A percentile compares a stretch with the other conserved stretches of the same genome.
phyloP scores from a whole-genome alignment of 2,113 vertebrate species.

The Gracilinanus agilis region DNA sequence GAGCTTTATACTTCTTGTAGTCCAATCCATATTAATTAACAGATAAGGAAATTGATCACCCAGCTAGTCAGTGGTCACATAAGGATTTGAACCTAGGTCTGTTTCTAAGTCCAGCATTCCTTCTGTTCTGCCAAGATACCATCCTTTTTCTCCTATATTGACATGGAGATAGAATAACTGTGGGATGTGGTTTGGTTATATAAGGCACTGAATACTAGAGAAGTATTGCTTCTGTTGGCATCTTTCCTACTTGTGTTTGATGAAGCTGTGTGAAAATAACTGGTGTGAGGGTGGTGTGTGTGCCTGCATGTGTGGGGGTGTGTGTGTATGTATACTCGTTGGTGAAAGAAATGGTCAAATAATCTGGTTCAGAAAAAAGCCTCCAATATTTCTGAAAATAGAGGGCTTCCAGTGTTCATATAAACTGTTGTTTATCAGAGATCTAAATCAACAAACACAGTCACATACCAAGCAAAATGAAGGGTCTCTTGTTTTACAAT shows the following conservation, averaged over 20 bases:
- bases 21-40: not conserved
- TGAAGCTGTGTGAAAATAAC: conserved; percentile 24
- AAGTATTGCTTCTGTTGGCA: not conserved
- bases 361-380: conserved; percentile 23
- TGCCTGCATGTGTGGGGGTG: too few relatives aligned
- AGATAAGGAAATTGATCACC: not conserved
- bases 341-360: conserved; percentile 3
- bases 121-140: not conserved
- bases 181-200: not conserved
- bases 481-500: conserved; percentile 25
- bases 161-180: not conserved
- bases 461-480: conserved; percentile 34
- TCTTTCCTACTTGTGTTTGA: conserved; percentile 30
- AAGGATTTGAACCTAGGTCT: too few relatives aligned
- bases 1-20: not conserved
- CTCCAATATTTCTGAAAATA: conserved; percentile 6
- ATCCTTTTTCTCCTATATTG: not conserved
- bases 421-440: conserved; percentile 44
- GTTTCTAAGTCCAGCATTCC: not conserved
- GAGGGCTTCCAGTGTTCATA: not conserved
- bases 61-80: too few relatives aligned
- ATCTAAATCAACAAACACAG: conserved; percentile 42
- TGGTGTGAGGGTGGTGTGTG: not conserved
- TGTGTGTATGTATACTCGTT: too few relatives aligned
- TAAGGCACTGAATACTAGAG: not conserved